Percentiles rank a stretch among this genome's conserved stretches.
phyloP scores from a whole-genome alignment of 2,113 vertebrate genomes.

The Paralichthys olivaceus region DNA sequence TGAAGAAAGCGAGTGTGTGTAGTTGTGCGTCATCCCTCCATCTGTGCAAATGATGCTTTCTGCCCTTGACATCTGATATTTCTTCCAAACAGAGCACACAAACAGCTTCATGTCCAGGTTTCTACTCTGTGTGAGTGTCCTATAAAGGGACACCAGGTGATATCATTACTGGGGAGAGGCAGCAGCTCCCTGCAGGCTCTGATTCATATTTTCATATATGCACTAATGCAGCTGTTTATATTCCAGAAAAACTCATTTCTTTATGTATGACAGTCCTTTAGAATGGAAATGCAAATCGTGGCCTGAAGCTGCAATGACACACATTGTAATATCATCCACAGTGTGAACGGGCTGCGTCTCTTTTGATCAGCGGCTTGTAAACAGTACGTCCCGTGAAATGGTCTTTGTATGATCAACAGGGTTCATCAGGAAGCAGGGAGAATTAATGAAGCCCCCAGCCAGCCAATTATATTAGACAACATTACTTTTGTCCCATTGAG shows the following conservation, averaged over 20 bases:
- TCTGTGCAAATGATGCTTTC: background rate
- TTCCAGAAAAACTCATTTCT: background rate
- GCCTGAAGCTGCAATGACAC: background rate
- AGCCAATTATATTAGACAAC: background rate
- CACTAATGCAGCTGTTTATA: background rate
- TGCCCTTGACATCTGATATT: too few species aligned
- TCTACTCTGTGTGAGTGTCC: background rate
- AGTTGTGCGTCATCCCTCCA: background rate
- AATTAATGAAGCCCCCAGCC: constrained; percentile 22
- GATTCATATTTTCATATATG: background rate
- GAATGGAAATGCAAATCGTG: constrained; percentile 17
- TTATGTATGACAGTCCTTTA: background rate
- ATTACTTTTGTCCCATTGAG: background rate
- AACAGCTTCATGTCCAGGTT: too few species aligned
- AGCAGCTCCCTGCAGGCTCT: background rate
- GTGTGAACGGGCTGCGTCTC: background rate
- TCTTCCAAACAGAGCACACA: too few species aligned
- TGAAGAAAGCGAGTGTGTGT: background rate
- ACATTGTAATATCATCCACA: constrained; percentile 22
- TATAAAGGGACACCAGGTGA: constrained; percentile 5
- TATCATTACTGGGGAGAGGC: background rate
- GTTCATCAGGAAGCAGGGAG: background rate
- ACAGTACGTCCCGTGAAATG: background rate
- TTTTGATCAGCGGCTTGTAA: background rate
- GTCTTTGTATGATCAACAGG: background rate